Base-by-base conservation (phyloP, 2,113 vertebrate genomes). In the Tichodroma muraria region DNA sequence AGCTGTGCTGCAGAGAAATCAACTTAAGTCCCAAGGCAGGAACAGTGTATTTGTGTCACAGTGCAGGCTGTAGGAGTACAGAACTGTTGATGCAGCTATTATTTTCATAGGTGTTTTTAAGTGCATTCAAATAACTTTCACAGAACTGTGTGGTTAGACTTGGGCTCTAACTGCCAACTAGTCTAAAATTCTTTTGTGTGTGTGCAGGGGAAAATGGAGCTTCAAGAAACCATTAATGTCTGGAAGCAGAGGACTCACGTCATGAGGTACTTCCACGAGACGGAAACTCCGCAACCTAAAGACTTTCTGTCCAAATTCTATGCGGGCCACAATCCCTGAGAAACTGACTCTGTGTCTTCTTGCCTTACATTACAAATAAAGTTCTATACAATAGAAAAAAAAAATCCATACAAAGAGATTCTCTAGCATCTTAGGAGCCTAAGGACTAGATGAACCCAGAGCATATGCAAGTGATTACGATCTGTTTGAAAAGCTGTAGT, bases 261-360 rank as follows among this genome's bases (percentile, higher is more conserved):
- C n/a, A 99, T 99, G 99, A 98, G 99, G 31, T 99, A 98, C 93
- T 99, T 99, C 97, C 96, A 98, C 0, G 99, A 99, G 96, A 98
- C 98, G 0, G 98, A 99, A 97, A 95, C 94, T 6, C 97, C 98
- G 2, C 98, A 93, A 50, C 97, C 98, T 40, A 97, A 97, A 38
- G 99, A 99, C 95, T 99, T 99, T 97, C 96, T 99, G 86, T 99
- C 99, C 88, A 99, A 98, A 96, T 99, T 99, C 96, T 99, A 99
- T 63, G 69, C 52, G 0, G 99, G 99, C 71, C 98, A 99, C 0
- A 97, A 98, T 96, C 98, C 98, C 4, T 99, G 98, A 99, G 90
- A 75, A 84, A 93, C 69, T 63, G 40, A 81, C 59, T 87, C 70
- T 72, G 2, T 93, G 49, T 97, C 90, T 96, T 83, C 68, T 40